Base-by-base conservation (phyloP, 2,113 vertebrate genomes). In the Pseudopipra pipra region DNA sequence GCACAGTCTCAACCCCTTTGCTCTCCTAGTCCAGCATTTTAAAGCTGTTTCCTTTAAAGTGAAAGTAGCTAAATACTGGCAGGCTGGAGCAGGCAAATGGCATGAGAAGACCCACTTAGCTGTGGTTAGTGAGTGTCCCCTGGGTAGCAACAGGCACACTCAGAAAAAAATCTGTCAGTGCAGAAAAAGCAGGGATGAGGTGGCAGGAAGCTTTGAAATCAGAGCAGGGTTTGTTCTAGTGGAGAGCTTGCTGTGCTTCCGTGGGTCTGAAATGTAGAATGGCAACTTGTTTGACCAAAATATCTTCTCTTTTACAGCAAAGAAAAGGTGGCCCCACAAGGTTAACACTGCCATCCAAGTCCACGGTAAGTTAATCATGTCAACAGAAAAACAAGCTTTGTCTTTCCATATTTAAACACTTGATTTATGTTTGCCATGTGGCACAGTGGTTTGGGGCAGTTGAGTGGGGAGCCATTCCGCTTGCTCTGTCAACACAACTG, bases 261-360 rank as follows among this genome's bases (percentile, higher is more conserved):
- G 28, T 33, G 67, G 31, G 41, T 61, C 56, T 90, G 56, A 92
- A 78, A 74, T 19, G 33, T 4, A 33, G 49, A 61, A 51, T 15
- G 73, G 72, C 67, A 65, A 4, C 78, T 89, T 74, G 73, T 86
- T 83, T 93, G 72, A 92, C 58, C 66, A 78, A 88, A 91, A 27
- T 74, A 10, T 70, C 72, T 90, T 81, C 89, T 98, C 92, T 94
- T 27, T 96, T 95, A 20, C 97, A 99, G 99, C 99, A 99, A 99
- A 99, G 99, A 92, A 99, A 99, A 99, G 99, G 99, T 81, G 99
- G 99, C 67, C 99, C 99, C 88, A 99, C 99, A 58, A 98, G 99
- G 70, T 98, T 99, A 93, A 99, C 99, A 88, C 98, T 99, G 97
- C 99, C 99, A 87, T 99, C 99, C 90, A 99, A 99, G 97, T 99